Evolutionary conservation across 2,888 invertebrate genomes (phyloP).

Genomic region (Caenorhabditis afra): DNA sequence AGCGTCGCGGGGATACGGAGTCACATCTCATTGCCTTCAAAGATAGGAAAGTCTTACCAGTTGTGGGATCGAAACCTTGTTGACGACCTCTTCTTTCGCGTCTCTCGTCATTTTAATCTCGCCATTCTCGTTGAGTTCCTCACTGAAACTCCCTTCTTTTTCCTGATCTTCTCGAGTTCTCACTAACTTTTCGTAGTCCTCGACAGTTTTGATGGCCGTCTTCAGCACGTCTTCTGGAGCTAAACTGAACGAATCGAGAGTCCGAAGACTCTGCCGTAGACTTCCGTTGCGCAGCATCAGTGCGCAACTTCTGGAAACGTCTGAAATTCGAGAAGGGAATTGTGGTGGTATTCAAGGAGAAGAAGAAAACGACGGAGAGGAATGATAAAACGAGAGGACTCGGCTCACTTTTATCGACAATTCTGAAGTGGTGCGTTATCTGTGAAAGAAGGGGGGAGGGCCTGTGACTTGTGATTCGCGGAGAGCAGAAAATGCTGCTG

Average conservation of each 20-base stretch:
- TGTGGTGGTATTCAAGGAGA: too few species aligned
- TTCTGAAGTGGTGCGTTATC: slow-evolving; percentile 18
- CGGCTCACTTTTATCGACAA: slow-evolving; percentile 39
- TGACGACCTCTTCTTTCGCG: slow-evolving; percentile 37
- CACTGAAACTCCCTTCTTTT: too few species aligned
- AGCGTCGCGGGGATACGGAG: too few species aligned
- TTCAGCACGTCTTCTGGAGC: slow-evolving; percentile 55
- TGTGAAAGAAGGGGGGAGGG: not conserved
- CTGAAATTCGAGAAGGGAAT: slow-evolving; percentile 11
- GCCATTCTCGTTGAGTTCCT: slow-evolving; percentile 28
- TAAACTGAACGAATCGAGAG: slow-evolving; percentile 58
- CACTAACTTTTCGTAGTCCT: slow-evolving; percentile 52
- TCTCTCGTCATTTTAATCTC: slow-evolving; percentile 46
- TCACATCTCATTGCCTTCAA: too few species aligned
- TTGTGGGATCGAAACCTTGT: slow-evolving; percentile 52
- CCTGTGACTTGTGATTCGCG: slow-evolving; percentile 34
- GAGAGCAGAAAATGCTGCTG: slow-evolving; percentile 10
- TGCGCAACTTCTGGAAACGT: not conserved
- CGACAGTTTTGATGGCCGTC: slow-evolving; percentile 52
- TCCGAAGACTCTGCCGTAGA: slow-evolving; percentile 54
- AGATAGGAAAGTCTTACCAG: slow-evolving; percentile 36
- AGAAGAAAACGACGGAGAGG: slow-evolving; percentile 1
- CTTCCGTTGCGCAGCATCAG: slow-evolving; percentile 52
- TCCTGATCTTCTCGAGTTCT: too few species aligned
- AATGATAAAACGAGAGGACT: slow-evolving; percentile 24